phyloP scores from a whole-genome alignment of 2,797 vertebrate species.

The Tympanoctomys barrerae region DNA sequence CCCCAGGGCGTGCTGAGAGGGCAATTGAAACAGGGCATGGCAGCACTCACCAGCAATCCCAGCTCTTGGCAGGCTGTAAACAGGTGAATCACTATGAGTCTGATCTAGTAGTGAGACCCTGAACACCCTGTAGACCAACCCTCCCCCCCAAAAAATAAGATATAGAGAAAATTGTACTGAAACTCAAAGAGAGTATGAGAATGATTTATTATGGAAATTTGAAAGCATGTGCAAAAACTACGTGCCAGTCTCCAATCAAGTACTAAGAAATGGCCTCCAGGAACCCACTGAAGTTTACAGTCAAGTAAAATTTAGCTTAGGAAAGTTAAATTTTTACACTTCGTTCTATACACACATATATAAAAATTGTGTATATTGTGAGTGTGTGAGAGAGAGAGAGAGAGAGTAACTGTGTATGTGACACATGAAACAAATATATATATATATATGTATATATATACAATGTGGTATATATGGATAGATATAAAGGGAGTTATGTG shows the following conservation, averaged over 20 bases:
- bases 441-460: background rate
- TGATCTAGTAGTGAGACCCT: no score
- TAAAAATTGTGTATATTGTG: background rate
- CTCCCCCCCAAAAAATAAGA: background rate
- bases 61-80: no score
- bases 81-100: no score
- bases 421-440: background rate
- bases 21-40: no score
- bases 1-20: no score
- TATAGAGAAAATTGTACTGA: background rate
- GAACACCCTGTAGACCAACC: no score
- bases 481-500: background rate
- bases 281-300: background rate
- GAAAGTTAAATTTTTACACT: background rate
- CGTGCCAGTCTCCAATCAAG: background rate
- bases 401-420: background rate
- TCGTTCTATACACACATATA: background rate
- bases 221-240: background rate
- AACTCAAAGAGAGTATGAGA: background rate
- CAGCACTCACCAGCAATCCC: no score
- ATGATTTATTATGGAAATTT: slow-evolving; percentile 36
- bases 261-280: background rate
- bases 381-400: background rate
- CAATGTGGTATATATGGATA: background rate
- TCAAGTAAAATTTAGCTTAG: background rate